Conservation (phyloP, 2,797 vertebrate species). For the Lepidocolaptes lacrymiger region DNA sequence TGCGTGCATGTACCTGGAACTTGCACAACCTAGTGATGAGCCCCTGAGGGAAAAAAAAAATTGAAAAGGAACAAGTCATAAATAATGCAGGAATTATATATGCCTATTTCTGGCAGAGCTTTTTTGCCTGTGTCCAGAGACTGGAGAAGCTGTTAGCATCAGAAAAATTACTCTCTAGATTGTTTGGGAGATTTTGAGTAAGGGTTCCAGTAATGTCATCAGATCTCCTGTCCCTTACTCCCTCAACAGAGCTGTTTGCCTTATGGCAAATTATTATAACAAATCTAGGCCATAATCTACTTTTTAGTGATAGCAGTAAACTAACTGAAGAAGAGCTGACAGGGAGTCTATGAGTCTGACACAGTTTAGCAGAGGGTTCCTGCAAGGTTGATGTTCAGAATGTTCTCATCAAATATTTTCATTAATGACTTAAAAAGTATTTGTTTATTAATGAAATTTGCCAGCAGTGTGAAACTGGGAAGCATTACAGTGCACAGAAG, state of each 20-base stretch:
- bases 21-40: background rate
- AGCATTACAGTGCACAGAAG: background rate
- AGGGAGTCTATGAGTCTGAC: background rate
- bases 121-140: background rate
- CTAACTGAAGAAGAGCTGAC: background rate
- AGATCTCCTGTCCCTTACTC: background rate
- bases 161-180: background rate
- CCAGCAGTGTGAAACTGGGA: background rate
- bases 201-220: background rate
- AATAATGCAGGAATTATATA: slow-evolving; percentile 14
- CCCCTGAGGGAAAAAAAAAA: background rate
- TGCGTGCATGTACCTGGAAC: background rate
- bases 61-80: background rate
- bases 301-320: background rate
- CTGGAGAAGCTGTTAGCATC: background rate
- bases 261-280: background rate
- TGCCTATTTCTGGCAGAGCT: background rate
- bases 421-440: background rate
- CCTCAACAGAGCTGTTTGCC: background rate
- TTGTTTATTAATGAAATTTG: background rate
- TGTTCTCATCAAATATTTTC: background rate
- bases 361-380: background rate
- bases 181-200: background rate
- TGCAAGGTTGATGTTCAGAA: background rate
- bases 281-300: slow-evolving; percentile 12